Conservation (phyloP, 1,140 invertebrate species). For the Penaeus vannamei region DNA sequence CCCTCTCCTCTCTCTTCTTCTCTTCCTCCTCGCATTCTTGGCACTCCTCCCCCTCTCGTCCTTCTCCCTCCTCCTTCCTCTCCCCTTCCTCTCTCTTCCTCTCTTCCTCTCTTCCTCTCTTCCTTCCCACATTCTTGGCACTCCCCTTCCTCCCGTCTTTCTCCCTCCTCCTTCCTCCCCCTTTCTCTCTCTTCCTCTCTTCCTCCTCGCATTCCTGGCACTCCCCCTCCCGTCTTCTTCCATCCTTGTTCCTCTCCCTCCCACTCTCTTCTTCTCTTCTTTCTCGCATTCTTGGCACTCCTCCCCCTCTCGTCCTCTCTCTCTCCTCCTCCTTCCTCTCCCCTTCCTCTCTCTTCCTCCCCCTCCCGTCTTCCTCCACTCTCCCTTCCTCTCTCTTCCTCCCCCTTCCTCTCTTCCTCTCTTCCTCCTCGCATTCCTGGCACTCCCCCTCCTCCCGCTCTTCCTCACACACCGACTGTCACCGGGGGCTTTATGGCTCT, state of each 20-base stretch:
- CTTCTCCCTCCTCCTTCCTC: neutral
- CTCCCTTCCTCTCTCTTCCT: slow-evolving; percentile 10
- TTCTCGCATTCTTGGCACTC: neutral
- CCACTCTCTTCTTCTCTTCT: neutral
- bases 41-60: slow-evolving; percentile 11
- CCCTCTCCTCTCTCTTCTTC: slow-evolving; percentile 33
- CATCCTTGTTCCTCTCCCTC: neutral
- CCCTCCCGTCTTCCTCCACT: neutral
- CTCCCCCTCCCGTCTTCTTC: neutral
- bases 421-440: neutral
- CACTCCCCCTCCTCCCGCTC: neutral
- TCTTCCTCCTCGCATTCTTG: slow-evolving; percentile 18
- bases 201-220: slow-evolving; percentile 9
- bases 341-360: slow-evolving; percentile 20
- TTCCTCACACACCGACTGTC: neutral
- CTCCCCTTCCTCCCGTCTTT: neutral
- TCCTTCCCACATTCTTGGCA: neutral
- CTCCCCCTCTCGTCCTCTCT: neutral
- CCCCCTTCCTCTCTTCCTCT: neutral
- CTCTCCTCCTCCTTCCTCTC: slow-evolving; percentile 39
- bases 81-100: slow-evolving; percentile 10
- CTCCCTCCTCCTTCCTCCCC: neutral
- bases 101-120: neutral
- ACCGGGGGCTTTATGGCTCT: too few relatives aligned
- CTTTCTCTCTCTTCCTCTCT: slow-evolving; percentile 30